Evolutionary conservation across 2,113 vertebrate genomes (phyloP), one percentile per base, ranked within the genome.

Genomic region (Stercorarius parasiticus): DNA sequence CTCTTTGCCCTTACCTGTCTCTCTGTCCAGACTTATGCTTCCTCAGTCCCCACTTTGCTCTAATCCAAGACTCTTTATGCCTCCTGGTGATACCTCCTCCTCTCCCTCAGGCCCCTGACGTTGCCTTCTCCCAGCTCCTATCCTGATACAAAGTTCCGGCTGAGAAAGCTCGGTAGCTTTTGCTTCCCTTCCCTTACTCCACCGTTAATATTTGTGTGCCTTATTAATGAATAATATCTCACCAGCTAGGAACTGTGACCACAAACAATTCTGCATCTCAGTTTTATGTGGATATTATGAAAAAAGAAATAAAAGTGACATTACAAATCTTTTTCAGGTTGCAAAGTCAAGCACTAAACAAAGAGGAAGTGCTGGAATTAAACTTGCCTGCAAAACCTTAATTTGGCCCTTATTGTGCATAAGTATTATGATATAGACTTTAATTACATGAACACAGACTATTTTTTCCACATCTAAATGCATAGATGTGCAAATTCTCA

Each of bases 401-500:
- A 96, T 94, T 95, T 96, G 87, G 85, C 56, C 87, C 66, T 93
- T 97, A n/a, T 94, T 52, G 74, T 94, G 92, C 45, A 4, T 50
- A 45, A 94, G 82, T 66, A 88, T 91, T 96, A 74, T 87, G 70
- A 79, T 82, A 72, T 14, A 94, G 91, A 93, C 61, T 87, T 96
- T 67, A 96, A 93, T 95, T 89, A 85, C 85, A 96, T 58, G 74
- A 93, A 94, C 88, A 72, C 78, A 95, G 78, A 55, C 96, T 96
- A 96, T 96, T 97, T 96, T 96, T 97, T 95, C 84, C 85, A 83
- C 82, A 86, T 91, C 74, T 88, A 97, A 94, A 96, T 97, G 84
- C 94, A 88, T 90, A 70, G 97, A 96, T 92, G 85, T 90, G 91
- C 94, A 96, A 85, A 96, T 96, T 96, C 85, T 95, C 91, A 95